phyloP scores from a whole-genome alignment of 2,888 invertebrate genomes.

The Conistra vaccinii region DNA sequence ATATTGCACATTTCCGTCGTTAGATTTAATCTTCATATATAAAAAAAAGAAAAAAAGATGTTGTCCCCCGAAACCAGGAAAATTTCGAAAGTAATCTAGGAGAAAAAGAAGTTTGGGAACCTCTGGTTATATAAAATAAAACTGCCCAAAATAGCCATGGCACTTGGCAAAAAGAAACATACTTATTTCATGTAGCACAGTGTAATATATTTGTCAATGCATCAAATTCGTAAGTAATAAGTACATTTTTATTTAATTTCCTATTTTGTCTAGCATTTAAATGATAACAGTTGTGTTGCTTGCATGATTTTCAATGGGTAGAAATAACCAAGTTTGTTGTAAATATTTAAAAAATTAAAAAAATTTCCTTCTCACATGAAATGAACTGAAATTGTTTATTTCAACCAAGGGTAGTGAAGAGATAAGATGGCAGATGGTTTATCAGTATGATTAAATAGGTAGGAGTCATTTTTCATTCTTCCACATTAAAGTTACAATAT shows the following conservation, averaged over 20 bases:
- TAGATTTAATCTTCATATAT: too few species aligned
- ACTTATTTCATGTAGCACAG: not conserved
- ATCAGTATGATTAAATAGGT: not conserved
- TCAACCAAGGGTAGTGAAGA: too few species aligned
- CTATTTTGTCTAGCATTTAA: not conserved
- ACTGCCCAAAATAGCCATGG: not conserved
- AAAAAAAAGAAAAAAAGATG: too few species aligned
- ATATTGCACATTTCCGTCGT: too few species aligned
- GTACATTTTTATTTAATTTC: not conserved
- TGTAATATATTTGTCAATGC: slow-evolving; percentile 6
- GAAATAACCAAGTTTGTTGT: not conserved
- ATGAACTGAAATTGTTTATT: too few species aligned
- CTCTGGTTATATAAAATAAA: too few species aligned
- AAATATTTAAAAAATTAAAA: not conserved
- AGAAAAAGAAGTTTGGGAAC: too few species aligned
- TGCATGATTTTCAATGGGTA: not conserved
- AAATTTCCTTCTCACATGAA: too few species aligned
- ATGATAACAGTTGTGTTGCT: not conserved
- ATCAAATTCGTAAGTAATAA: not conserved
- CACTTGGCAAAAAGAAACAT: not conserved
- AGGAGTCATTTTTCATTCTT: not conserved
- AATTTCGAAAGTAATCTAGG: too few species aligned
- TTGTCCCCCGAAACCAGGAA: too few species aligned
- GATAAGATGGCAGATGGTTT: too few species aligned
- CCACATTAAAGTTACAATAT: not conserved